phyloP scores from a whole-genome alignment of 2,113 vertebrate species.

The Rostratula benghalensis region DNA sequence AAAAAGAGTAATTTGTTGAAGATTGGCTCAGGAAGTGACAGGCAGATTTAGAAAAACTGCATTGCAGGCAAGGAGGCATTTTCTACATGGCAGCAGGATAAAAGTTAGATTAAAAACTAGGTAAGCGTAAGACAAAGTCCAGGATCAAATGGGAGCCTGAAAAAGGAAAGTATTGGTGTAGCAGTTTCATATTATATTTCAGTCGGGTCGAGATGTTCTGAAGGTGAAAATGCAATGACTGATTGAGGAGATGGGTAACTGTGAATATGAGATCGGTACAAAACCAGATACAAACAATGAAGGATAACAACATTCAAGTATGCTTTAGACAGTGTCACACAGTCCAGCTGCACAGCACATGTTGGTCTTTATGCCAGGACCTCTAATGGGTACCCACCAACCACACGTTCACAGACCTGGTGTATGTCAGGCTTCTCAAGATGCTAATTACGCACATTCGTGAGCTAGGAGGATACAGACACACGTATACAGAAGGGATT shows the following conservation, averaged over 20 bases:
- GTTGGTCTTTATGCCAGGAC: background rate
- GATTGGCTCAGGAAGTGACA: constrained; percentile 10
- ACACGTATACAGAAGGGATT: background rate
- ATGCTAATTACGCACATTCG: too few species aligned
- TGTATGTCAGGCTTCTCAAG: background rate
- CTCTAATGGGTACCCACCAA: background rate
- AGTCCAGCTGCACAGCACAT: background rate
- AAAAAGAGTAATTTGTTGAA: background rate
- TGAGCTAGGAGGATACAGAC: background rate
- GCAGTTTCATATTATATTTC: background rate
- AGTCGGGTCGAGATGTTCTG: background rate
- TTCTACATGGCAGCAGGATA: background rate
- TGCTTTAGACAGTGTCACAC: background rate
- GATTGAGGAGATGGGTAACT: background rate
- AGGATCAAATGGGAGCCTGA: background rate
- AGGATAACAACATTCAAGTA: background rate
- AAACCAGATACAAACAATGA: background rate
- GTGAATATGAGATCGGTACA: background rate
- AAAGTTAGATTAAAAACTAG: background rate
- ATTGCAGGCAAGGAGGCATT: background rate
- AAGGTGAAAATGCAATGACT: background rate
- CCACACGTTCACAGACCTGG: accelerated
- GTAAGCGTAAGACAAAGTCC: background rate
- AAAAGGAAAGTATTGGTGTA: background rate
- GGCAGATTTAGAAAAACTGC: constrained; percentile 4